Evolutionary conservation across 2,797 vertebrate genomes (phyloP).

Genomic region (Perodicticus potto): DNA sequence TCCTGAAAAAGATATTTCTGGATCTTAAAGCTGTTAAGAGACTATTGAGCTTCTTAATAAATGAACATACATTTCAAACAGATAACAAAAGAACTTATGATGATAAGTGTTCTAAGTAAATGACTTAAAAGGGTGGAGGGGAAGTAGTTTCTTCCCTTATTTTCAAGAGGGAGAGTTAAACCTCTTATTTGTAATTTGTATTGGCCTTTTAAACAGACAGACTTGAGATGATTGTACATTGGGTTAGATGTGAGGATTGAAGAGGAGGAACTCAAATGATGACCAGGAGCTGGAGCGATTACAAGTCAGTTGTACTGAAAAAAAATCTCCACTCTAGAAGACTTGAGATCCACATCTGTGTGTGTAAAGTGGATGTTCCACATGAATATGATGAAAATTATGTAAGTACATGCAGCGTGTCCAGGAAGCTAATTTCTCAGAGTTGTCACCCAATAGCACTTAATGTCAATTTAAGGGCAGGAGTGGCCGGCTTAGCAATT

Average conservation of each 20-base stretch:
- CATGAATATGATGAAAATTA: not conserved
- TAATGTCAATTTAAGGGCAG: not conserved
- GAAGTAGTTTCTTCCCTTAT: not conserved
- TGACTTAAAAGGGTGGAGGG: not conserved
- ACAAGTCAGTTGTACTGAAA: not conserved
- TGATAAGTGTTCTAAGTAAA: conserved; percentile 15
- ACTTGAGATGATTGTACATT: not conserved
- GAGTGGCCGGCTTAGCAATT: not conserved
- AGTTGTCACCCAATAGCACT: not conserved
- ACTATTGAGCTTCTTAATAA: not conserved
- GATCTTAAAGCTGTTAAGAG: not conserved
- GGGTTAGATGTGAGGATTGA: not conserved
- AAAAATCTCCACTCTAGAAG: not conserved
- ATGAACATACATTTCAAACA: not conserved
- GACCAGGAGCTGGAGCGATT: not conserved
- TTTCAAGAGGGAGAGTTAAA: conserved; percentile 20
- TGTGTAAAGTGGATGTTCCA: not conserved
- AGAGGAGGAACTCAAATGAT: not conserved
- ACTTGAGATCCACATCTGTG: not conserved
- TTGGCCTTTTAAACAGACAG: not conserved
- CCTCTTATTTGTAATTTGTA: not conserved
- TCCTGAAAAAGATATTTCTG: not conserved
- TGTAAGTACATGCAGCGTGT: not conserved
- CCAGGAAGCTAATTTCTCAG: conserved; percentile 39
- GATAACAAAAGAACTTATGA: not conserved